Base-by-base conservation (phyloP, 2,113 vertebrate species). In the Apus apus region DNA sequence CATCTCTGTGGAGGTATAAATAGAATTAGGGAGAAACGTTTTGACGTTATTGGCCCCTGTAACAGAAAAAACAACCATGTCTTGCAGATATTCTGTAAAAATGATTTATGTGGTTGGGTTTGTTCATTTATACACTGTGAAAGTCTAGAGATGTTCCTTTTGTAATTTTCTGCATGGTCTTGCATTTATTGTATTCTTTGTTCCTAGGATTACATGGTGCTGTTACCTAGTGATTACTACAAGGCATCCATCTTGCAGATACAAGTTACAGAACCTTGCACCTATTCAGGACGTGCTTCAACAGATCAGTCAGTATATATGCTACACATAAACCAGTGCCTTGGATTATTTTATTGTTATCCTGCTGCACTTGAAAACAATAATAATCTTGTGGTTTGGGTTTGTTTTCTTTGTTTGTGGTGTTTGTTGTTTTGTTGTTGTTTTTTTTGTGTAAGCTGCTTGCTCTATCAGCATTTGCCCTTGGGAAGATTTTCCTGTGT, bases 181-280 rank as follows among this genome's bases (percentile, higher is more conserved):
- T 81, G 22, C 32, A 17, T 71, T 60, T 82, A 16, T 66, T 89
- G 20, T 85, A 3, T 85, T 73, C 46, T 96, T 68, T 93, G 23
- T 61, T 87, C 2, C 64, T 93, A 99, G 99, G 99, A 99, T 96
- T 99, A 99, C 83, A 89, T 99, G 91, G 99, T 99, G 66, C 98
- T 99, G 81, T 97, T 99, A 84, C 99, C 99, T 29, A 98, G 97
- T 51, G 98, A 98, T 91, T 99, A 99, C 96, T 99, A 99, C 3
- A 98, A 99, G 94, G 99, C 99, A 5, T 90, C 98, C 19, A 78
- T 98, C n/a, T 95, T 99, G 87, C 98, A 99, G 91, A 89, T 98
- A 67, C 98, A 83, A 30, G 98, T 99, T 96, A 98, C 98, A 5
- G 96, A 99, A 40, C 99, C 99, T 8, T 99, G 99, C 95, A 97